These are phyloP conservation scores for Brenthis hecate DNA, from an alignment of 2,888 invertebrate species.

Conservation along the genomic window DNA sequence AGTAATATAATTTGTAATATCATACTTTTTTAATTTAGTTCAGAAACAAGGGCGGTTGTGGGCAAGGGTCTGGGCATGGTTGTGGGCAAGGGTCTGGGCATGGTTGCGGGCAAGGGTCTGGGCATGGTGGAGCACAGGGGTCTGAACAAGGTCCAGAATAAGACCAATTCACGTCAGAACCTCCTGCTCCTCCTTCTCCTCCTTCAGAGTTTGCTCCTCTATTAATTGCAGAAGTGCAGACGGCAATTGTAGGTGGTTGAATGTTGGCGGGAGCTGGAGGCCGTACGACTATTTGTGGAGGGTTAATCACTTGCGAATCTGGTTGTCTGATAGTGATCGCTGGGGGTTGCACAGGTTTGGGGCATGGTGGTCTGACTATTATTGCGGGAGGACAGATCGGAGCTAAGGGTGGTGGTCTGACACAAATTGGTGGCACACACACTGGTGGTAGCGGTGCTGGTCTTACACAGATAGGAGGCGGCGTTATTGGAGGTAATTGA, in stretches of 20 bases:
- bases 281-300: slow-evolving; percentile 53
- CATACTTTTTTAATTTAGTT: slow-evolving; percentile 3
- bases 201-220: slow-evolving; percentile 10
- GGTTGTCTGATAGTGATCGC: slow-evolving; percentile 50
- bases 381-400: slow-evolving; percentile 56
- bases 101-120: not conserved
- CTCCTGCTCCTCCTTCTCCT: slow-evolving; percentile 5
- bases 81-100: not conserved
- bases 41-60: not conserved
- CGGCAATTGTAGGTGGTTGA: slow-evolving; percentile 53
- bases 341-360: slow-evolving; percentile 47
- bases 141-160: not conserved
- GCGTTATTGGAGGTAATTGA: slow-evolving; percentile 48
- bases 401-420: slow-evolving; percentile 51
- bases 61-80: not conserved
- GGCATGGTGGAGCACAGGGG: not conserved
- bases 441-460: slow-evolving; percentile 51
- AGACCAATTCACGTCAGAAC: slow-evolving; percentile 10
- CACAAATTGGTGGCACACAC: slow-evolving; percentile 54
- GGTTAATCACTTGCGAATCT: slow-evolving; percentile 39
- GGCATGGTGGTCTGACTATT: slow-evolving; percentile 53
- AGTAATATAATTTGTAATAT: not conserved
- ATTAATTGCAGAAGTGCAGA: slow-evolving; percentile 39
- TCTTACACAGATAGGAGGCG: slow-evolving; percentile 52
- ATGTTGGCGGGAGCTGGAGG: slow-evolving; percentile 50